A percentile compares a stretch with the other conserved stretches of the same genome.
Evolutionary conservation across 2,888 invertebrate genomes (phyloP).

Genomic region (Nasonovia ribisnigri): DNA sequence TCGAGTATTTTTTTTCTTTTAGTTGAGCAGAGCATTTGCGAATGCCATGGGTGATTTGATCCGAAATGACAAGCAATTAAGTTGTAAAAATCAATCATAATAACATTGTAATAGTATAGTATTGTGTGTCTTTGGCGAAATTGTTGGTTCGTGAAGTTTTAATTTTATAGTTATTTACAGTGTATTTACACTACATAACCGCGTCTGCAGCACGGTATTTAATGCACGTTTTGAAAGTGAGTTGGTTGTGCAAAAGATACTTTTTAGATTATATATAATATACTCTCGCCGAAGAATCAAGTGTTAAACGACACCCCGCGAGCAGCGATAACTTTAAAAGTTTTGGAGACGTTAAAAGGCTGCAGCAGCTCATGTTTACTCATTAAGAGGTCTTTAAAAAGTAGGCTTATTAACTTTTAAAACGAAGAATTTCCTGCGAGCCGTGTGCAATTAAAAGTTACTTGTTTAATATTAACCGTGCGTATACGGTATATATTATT

Average conservation of each 20-base stretch:
- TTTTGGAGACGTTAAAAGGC: conserved; percentile 12
- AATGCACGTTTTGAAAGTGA: background rate
- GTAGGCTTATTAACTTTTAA: conserved; percentile 29
- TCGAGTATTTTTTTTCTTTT: no score
- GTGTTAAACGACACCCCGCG: conserved; percentile 18
- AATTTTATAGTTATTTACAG: background rate
- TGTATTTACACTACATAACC: no score
- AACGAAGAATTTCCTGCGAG: background rate
- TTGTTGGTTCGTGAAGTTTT: background rate
- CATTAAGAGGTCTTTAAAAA: conserved; percentile 36
- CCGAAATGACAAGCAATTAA: no score
- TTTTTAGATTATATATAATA: conserved; percentile 19
- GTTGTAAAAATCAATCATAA: background rate
- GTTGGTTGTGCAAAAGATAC: conserved; percentile 4
- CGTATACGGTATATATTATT: background rate
- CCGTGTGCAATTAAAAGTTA: background rate
- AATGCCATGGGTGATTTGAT: no score
- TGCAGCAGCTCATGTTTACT: background rate
- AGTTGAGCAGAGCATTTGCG: no score
- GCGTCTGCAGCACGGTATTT: background rate
- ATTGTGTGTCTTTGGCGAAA: background rate
- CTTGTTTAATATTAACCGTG: conserved; percentile 35
- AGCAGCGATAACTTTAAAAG: conserved; percentile 18
- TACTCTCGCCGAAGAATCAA: background rate
- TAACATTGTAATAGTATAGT: background rate